Evolutionary conservation across 2,797 vertebrate species (phyloP).

Genomic region (Iguana delicatissima): DNA sequence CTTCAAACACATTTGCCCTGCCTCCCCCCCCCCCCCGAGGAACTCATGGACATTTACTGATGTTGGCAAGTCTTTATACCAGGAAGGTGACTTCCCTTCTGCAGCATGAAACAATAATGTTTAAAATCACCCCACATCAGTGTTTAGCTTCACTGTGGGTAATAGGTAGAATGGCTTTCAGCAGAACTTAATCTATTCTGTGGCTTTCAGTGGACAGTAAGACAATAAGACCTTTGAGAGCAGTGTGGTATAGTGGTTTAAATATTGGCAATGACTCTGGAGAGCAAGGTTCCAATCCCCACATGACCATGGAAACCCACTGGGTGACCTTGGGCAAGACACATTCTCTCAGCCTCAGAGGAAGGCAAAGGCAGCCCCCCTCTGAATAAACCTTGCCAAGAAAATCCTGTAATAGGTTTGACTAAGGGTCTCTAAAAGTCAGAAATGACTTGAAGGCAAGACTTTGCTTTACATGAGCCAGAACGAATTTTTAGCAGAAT

Average conservation of each 20-base stretch:
- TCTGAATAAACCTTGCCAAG: too few relatives aligned
- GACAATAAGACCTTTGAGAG: not conserved
- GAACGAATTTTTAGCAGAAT: not conserved
- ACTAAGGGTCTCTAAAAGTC: too few relatives aligned
- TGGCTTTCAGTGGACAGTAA: not conserved
- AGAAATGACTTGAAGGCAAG: not conserved
- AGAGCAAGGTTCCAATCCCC: too few relatives aligned
- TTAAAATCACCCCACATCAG: not conserved
- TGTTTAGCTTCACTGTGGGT: not conserved
- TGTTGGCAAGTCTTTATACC: not conserved
- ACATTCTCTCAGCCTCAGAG: too few relatives aligned
- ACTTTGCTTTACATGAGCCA: not conserved
- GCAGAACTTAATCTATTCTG: not conserved
- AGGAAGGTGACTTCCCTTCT: not conserved
- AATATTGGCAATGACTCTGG: too few relatives aligned
- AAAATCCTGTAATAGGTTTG: too few relatives aligned
- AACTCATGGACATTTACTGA: not conserved
- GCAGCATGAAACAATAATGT: not conserved
- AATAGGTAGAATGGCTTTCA: not conserved
- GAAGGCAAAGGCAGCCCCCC: too few relatives aligned
- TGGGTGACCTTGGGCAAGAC: too few relatives aligned
- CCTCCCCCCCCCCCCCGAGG: not conserved
- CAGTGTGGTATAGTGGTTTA: too few relatives aligned
- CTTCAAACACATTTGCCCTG: too few relatives aligned
- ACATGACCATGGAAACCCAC: too few relatives aligned